These are phyloP conservation scores for Tetragonula carbonaria DNA, from an alignment of 2,888 invertebrate species.

Conservation along the genomic window DNA sequence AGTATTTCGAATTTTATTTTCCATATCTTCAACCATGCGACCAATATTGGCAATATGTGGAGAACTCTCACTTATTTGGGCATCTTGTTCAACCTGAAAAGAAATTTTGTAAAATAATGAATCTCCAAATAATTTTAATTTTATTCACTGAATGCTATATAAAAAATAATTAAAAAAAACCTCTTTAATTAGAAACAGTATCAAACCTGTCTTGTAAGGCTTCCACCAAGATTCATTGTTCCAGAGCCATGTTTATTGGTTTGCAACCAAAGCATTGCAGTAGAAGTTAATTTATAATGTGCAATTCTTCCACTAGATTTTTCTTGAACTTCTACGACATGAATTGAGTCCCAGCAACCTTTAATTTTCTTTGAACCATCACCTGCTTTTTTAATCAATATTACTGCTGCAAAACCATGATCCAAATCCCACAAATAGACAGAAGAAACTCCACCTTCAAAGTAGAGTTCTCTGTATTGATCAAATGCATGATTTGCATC, in stretches of 20 bases:
- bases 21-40: slow-evolving; percentile 99
- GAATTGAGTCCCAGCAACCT: slow-evolving; percentile 99
- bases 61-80: slow-evolving; percentile 94
- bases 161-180: neutral
- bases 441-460: slow-evolving; percentile 99
- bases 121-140: neutral
- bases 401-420: slow-evolving; percentile 98
- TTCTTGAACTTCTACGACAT: slow-evolving; percentile 99
- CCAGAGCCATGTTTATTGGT: slow-evolving; percentile 98
- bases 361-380: slow-evolving; percentile 99
- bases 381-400: slow-evolving; percentile 99
- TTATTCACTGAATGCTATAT: no score
- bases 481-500: slow-evolving; percentile 99
- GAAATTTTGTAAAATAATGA: neutral
- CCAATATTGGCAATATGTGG: slow-evolving; percentile 99
- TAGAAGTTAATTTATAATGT: slow-evolving; percentile 99
- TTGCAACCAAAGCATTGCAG: slow-evolving; percentile 99
- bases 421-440: slow-evolving; percentile 99
- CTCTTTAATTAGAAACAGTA: neutral
- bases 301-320: slow-evolving; percentile 97
- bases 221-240: slow-evolving; percentile 99
- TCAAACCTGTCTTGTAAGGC: slow-evolving; percentile 96
- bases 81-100: slow-evolving; percentile 93
- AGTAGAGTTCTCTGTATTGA: slow-evolving; percentile 99
- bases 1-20: slow-evolving; percentile 99